Base-by-base conservation (phyloP, 2,113 vertebrate species). In the Hyla sarda region DNA sequence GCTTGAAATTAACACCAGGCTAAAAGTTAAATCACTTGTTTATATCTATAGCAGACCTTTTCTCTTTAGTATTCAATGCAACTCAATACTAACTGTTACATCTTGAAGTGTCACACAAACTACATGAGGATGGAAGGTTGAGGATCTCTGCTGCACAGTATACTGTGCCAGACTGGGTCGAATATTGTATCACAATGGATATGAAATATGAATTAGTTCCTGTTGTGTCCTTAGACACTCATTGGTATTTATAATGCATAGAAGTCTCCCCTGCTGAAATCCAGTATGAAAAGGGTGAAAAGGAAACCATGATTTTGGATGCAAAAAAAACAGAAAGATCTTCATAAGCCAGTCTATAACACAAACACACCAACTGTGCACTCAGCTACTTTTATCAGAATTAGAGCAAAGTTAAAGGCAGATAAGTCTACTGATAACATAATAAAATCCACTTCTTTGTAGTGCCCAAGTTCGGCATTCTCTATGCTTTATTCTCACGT, bases 221-320 rank as follows among this genome's bases (percentile, higher is more conserved):
- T 11, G 25, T 32, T 8, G n/a, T 54, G 74, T 9, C 25, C 2
- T 4, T 16, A 77, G 41, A 74, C 5, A 32, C 48, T 50, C 47
- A 30, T 52, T 52, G 74, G 74, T 54, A 77, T 77, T 48, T 52
- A 77, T 52, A 52, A 52, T n/a, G 48, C 45, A 52, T 54, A 77
- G 25, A 30, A 52, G 5, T 30, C 47, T 30, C 28, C 48, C 2
- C 16, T 32, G 25, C 48, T 54, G 14, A 0, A 50, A 23, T 50
- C 4, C 13, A 75, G n/a, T 52, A 28, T 32, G 47, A 52, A 28
- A 77, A 3, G 13, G 48, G 47, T 77, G 48, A 54, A 77, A 77
- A 52, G 25, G 48, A 14, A 52, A 52, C 52, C 1, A 19, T 47
- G 41, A 19, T 77, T 41, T 32, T 2, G 19, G 48, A 47, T 41